Conservation (phyloP, 2,113 vertebrate species). For the Nibea coibor region DNA sequence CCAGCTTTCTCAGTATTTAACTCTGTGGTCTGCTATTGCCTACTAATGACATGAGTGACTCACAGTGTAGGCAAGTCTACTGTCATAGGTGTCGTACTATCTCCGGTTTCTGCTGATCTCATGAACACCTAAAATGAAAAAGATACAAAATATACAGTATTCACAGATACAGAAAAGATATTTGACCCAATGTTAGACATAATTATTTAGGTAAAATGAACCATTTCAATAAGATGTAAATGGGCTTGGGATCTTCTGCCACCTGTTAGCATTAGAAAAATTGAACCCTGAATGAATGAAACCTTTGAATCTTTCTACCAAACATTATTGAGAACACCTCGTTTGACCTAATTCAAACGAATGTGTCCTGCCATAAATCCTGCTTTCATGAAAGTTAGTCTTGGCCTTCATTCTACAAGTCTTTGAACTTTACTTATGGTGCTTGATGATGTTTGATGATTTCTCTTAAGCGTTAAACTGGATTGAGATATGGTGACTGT, state of each 20-base stretch:
- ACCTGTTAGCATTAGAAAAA: neutral
- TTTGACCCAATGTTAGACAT: neutral
- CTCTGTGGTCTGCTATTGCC: neutral
- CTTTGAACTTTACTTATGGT: no score
- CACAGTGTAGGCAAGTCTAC: neutral
- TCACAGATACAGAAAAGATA: constrained; percentile 6
- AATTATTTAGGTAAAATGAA: neutral
- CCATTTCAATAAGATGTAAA: neutral
- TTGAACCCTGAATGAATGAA: no score
- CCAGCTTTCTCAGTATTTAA: neutral
- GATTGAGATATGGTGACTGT: no score
- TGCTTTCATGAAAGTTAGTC: neutral
- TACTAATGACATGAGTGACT: neutral
- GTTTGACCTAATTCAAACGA: neutral
- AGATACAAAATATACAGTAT: no score
- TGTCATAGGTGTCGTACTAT: neutral
- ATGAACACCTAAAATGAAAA: constrained; percentile 64
- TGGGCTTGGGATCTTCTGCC: neutral
- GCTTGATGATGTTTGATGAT: no score
- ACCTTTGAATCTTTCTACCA: no score
- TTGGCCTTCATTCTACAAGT: no score
- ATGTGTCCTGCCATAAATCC: no score
- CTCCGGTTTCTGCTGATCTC: constrained; percentile 49
- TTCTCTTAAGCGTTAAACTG: no score
- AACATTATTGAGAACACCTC: no score